phyloP scores from a whole-genome alignment of 2,888 invertebrate genomes.

The Alitta virens region DNA sequence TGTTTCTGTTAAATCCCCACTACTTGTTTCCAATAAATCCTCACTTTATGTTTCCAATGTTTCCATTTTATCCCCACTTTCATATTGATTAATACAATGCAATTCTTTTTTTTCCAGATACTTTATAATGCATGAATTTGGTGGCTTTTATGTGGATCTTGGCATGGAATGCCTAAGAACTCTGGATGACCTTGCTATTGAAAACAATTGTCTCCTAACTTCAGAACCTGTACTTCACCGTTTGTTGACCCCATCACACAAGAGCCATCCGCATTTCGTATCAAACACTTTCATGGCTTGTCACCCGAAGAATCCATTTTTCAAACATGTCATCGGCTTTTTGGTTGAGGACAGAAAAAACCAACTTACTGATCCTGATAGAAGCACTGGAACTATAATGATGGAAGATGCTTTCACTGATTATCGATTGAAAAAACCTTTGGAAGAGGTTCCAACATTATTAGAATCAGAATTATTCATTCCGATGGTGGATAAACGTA shows the following conservation, averaged over 20 bases:
- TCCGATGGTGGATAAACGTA: too few species aligned
- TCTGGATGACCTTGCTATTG: constrained; percentile 20
- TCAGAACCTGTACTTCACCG: constrained; percentile 29
- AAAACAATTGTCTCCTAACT: constrained; percentile 24
- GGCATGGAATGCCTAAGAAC: constrained; percentile 26
- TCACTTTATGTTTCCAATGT: too few species aligned
- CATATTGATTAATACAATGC: too few species aligned
- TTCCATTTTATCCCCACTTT: too few species aligned
- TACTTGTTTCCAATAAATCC: too few species aligned
- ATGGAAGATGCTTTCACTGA: too few species aligned
- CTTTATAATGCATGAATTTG: constrained; percentile 28
- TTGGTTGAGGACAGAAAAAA: constrained; percentile 1
- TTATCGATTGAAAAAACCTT: too few species aligned
- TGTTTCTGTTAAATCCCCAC: too few species aligned
- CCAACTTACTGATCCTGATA: too few species aligned
- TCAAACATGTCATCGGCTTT: constrained; percentile 19
- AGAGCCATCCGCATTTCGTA: constrained; percentile 11
- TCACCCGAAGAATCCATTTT: constrained; percentile 24
- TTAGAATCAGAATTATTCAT: too few species aligned
- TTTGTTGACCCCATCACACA: constrained; percentile 20
- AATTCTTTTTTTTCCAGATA: constrained; percentile 24
- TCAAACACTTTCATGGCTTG: constrained; percentile 28
- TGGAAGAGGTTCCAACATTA: too few species aligned
- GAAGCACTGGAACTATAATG: too few species aligned
- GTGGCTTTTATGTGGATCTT: constrained; percentile 31